Evolutionary conservation across 2,113 vertebrate species (phyloP).

Genomic region (Eleginops maclovinus): DNA sequence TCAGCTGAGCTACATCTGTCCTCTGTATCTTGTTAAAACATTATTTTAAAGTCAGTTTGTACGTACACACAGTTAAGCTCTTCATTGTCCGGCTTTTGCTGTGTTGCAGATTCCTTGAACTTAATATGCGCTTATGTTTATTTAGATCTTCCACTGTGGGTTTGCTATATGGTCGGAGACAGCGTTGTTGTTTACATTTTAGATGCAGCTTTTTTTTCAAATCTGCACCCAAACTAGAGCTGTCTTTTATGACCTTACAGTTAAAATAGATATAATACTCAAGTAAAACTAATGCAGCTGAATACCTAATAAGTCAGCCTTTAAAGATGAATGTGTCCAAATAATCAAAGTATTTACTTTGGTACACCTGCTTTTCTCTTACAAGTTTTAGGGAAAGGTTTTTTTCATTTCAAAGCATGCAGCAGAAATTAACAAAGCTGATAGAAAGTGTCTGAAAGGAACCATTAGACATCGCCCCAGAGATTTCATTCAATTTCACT

Average conservation of each 20-base stretch:
- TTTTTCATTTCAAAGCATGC: neutral
- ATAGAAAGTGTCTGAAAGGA: conserved; percentile 21
- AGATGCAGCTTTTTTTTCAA: neutral
- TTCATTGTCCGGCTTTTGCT: neutral
- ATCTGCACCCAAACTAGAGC: neutral
- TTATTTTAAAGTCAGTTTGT: neutral
- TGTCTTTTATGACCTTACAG: neutral
- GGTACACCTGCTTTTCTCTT: neutral
- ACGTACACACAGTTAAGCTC: neutral
- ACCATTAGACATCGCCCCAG: neutral
- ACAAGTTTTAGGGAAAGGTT: neutral
- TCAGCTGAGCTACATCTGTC: neutral
- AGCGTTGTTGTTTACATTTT: neutral
- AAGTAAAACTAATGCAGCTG: neutral
- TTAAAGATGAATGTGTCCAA: neutral
- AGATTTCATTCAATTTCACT: conserved; percentile 30
- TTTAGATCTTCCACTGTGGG: neutral
- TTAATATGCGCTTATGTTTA: neutral
- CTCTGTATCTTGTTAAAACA: neutral
- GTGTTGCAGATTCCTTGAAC: conserved; percentile 1
- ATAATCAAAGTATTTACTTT: neutral
- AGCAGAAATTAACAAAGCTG: neutral
- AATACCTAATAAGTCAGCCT: neutral
- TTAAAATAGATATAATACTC: neutral
- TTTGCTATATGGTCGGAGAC: neutral